Conservation (phyloP, 2,888 invertebrate species). For the Lasioglossum figueresi region DNA sequence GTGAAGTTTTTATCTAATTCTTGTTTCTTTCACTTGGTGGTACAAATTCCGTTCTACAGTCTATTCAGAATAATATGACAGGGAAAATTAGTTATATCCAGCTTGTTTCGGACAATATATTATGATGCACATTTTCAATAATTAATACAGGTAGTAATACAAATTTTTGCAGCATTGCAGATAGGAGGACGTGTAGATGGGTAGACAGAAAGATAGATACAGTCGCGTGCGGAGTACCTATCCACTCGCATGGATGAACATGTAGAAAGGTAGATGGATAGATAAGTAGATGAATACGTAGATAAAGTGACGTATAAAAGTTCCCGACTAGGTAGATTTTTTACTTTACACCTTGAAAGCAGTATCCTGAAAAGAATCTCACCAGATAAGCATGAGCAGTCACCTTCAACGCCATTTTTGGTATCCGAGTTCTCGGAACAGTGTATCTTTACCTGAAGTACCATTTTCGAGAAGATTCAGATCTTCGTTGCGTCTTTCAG, state of each 20-base stretch:
- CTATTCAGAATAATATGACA: background rate
- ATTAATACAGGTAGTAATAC: background rate
- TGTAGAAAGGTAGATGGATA: background rate
- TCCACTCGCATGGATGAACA: background rate
- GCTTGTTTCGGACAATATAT: background rate
- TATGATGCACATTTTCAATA: background rate
- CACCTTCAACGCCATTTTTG: background rate
- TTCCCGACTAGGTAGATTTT: background rate
- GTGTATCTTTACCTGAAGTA: background rate
- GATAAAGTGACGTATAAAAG: background rate
- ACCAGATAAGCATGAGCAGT: background rate
- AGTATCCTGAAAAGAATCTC: background rate
- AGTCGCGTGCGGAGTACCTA: background rate
- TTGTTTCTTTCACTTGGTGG: background rate
- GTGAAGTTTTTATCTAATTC: background rate
- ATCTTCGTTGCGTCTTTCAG: background rate
- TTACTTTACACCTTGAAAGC: background rate
- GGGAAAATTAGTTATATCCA: background rate
- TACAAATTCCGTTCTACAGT: background rate
- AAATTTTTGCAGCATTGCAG: background rate
- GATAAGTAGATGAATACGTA: background rate
- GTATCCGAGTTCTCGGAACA: background rate
- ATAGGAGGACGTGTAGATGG: background rate
- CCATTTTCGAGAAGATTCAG: background rate
- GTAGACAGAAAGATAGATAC: background rate